phyloP scores from a whole-genome alignment of 2,888 invertebrate genomes.

The Ochlodes sylvanus region DNA sequence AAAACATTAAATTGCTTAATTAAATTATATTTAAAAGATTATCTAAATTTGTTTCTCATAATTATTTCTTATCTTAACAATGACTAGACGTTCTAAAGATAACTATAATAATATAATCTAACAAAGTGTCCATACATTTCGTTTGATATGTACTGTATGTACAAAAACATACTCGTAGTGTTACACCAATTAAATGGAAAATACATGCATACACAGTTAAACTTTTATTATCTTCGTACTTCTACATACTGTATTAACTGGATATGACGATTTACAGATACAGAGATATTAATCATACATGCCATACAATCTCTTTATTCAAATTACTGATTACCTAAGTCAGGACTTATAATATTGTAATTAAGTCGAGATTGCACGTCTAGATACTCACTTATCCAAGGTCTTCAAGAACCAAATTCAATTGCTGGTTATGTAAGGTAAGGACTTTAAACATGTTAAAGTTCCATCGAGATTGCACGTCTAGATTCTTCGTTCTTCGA shows the following conservation, averaged over 20 bases:
- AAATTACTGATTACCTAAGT: no score
- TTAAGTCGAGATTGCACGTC: no score
- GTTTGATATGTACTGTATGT: conserved; percentile 73
- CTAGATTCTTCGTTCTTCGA: no score
- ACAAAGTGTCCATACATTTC: conserved; percentile 48
- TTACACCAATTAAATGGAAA: neutral
- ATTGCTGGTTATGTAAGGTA: no score
- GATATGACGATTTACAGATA: no score
- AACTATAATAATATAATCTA: conserved; percentile 52
- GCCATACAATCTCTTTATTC: no score
- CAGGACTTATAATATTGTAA: no score
- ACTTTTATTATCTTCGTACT: neutral
- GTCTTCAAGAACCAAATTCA: no score
- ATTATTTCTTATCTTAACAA: conserved; percentile 46
- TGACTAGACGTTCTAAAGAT: conserved; percentile 60
- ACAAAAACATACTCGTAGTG: conserved; percentile 45
- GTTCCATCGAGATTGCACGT: no score
- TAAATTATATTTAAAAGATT: neutral
- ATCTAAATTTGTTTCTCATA: neutral
- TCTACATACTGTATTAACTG: neutral
- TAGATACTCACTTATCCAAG: no score
- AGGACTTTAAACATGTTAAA: no score
- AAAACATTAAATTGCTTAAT: neutral
- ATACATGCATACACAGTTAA: neutral
- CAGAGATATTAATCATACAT: no score